Conservation (phyloP, 2,888 invertebrate species). For the Chorisops tibialis region DNA sequence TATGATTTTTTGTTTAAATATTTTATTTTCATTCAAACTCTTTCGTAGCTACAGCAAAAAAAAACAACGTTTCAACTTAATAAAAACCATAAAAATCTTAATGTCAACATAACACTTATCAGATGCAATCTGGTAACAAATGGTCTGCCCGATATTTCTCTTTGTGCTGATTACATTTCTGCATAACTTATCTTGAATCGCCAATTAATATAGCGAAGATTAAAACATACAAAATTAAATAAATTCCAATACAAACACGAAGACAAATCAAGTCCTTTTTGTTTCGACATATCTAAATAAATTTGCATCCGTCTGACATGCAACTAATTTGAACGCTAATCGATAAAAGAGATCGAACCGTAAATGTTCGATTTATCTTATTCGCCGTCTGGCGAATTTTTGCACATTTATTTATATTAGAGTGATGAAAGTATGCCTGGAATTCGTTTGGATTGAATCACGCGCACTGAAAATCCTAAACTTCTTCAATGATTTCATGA, state of each 20-base stretch:
- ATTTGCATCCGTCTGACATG: conserved; percentile 25
- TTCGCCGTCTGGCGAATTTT: not conserved
- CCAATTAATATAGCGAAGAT: conserved; percentile 6
- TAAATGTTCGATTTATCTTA: conserved; percentile 1
- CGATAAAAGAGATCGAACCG: conserved; percentile 18
- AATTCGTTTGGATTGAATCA: conserved; percentile 10
- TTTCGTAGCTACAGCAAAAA: too few relatives aligned
- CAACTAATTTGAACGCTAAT: conserved; percentile 29
- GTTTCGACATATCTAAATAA: conserved; percentile 20
- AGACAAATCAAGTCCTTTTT: too few relatives aligned
- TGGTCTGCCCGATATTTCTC: conserved; percentile 2
- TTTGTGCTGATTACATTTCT: conserved; percentile 1
- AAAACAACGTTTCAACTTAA: too few relatives aligned
- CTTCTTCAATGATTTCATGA: conserved; percentile 8
- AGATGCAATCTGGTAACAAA: conserved; percentile 17
- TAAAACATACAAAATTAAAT: conserved; percentile 14
- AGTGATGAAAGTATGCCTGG: conserved; percentile 18
- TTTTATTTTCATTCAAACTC: conserved; percentile 20
- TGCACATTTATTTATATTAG: not conserved
- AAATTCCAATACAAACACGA: not conserved
- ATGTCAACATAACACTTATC: conserved; percentile 11
- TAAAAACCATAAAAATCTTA: conserved; percentile 11
- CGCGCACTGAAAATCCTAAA: conserved; percentile 1
- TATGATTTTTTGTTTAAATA: too few relatives aligned
- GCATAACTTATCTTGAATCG: conserved; percentile 22